Evolutionary conservation across 2,888 invertebrate genomes (phyloP).

Genomic region (Gastrophysa polygoni): DNA sequence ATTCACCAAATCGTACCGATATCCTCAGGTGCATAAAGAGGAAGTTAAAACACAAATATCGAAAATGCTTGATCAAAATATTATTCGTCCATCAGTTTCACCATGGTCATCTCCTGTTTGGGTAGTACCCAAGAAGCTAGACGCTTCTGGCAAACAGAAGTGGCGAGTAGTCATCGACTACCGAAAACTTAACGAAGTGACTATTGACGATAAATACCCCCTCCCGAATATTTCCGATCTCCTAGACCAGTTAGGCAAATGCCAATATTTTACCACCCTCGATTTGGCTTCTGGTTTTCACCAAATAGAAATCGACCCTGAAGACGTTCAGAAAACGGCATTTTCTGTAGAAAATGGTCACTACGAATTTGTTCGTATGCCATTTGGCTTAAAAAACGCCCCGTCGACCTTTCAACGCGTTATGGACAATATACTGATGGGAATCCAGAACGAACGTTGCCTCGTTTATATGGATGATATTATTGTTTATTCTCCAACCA

Average conservation of each 20-base stretch:
- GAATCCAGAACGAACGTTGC: conserved; percentile 21
- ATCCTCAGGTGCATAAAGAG: conserved; percentile 17
- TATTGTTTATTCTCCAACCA: conserved; percentile 20
- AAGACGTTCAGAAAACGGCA: conserved; percentile 14
- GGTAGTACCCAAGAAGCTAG: conserved; percentile 25
- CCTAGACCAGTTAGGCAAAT: conserved; percentile 15
- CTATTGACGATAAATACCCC: conserved; percentile 5
- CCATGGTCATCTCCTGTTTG: too few relatives aligned
- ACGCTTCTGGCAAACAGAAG: conserved; percentile 24
- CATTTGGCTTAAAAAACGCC: too few relatives aligned
- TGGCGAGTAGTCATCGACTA: conserved; percentile 11
- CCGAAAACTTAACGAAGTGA: conserved; percentile 5
- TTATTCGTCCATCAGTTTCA: too few relatives aligned
- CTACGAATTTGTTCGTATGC: too few relatives aligned
- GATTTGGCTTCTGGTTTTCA: conserved; percentile 18
- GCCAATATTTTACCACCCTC: conserved; percentile 12
- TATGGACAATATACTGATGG: too few relatives aligned
- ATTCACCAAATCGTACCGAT: conserved; percentile 10
- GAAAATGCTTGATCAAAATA: conserved; percentile 26
- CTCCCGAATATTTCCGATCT: conserved; percentile 10
- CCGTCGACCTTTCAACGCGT: too few relatives aligned
- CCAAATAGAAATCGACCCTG: conserved; percentile 6
- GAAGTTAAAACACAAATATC: conserved; percentile 17
- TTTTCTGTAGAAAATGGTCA: conserved; percentile 15
- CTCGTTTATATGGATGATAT: conserved; percentile 28